Base-by-base conservation (phyloP, 1,140 invertebrate genomes). In the Oedothorax gibbosus region DNA sequence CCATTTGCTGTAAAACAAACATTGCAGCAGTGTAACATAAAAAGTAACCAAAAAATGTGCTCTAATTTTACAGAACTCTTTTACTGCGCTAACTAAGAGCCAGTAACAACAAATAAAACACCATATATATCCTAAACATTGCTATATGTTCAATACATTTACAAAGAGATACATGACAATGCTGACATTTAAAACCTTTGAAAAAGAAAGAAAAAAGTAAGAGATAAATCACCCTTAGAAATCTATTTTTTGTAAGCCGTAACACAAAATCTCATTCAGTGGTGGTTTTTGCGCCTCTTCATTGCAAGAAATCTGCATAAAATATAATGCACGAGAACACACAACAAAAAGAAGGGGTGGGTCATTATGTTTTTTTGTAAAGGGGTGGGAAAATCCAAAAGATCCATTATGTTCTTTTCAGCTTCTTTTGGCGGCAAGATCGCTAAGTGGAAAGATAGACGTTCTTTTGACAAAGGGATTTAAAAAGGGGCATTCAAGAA, bases 321-420 rank as follows among this genome's bases (percentile, higher is more conserved):
- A 80, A 60, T 80, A 69, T 69, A 80, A 80, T 20, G 78, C 78
- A 80, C 66, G 65, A 80, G 18, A 57, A 71, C 68, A 71, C 78
- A 71, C 35, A 18, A 49, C 21, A 9, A 56, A 62, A 69, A 21
- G 35, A 49, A 49, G 12, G 68, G 35, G 9, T 1, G 68, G n/a
- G 35, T 11, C 5, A 35, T 35, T 35, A 35, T 51, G n/a, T 56
- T 64, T 80, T 80, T 80, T 80, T 57, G 51, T 50, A 66, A 10
- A 51, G 5, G 64, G 76, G 72, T 20, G 20, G 49, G 49, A 8
- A 14, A 20, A 56, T 54, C 35, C 50, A n/a, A 80, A 53, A 57
- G 60, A 69, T 35, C 53, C 56, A 69, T 78, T 69, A 69, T 71
- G 62, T 79, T 53, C 57, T 68, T 54, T 68, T 79, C 54, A 15